These are phyloP conservation scores for Chanos chanos DNA, from an alignment of 2,797 vertebrate species.

Conservation along the genomic window DNA sequence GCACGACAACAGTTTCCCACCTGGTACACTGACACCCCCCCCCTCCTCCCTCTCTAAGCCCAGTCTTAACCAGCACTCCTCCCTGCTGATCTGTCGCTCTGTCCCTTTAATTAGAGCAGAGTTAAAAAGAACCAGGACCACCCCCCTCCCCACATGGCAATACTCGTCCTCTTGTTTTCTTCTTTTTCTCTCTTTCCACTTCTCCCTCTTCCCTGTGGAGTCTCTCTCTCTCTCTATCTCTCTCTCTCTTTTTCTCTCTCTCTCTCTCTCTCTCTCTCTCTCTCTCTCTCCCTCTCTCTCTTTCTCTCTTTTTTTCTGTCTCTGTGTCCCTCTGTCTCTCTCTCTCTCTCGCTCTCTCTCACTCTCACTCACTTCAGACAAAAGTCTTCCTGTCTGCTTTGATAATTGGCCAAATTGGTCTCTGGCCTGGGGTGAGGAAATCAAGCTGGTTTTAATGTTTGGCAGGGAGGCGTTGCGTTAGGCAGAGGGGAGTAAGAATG, in stretches of 20 bases:
- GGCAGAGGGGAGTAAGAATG: neutral
- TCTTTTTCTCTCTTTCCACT: neutral
- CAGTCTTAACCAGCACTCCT: constrained; percentile 10
- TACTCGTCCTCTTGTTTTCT: constrained; percentile 30
- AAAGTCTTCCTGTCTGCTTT: constrained; percentile 51
- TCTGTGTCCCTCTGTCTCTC: constrained; percentile 19
- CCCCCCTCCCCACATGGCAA: constrained; percentile 24
- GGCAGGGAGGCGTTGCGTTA: constrained; percentile 20
- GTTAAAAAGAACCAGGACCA: constrained; percentile 33
- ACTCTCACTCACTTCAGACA: constrained; percentile 56
- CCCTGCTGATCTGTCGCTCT: constrained; percentile 23
- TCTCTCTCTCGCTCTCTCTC: constrained; percentile 28
- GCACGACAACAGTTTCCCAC: constrained; percentile 34
- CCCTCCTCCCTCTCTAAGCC: constrained; percentile 7
- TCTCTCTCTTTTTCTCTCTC: too few relatives aligned
- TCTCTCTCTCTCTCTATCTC: too few relatives aligned
- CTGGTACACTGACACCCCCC: constrained; percentile 26
- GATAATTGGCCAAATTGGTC: constrained; percentile 60
- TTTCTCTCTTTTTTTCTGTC: constrained; percentile 30
- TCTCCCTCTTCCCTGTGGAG: neutral
- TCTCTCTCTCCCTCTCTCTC: constrained; percentile 16
- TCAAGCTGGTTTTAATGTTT: constrained; percentile 54
- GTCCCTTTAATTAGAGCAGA: constrained; percentile 48
- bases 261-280: constrained; percentile 16
- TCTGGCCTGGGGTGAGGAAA: constrained; percentile 55